Evolutionary conservation across 2,888 invertebrate genomes (phyloP).

Genomic region (Piscicola geometra): DNA sequence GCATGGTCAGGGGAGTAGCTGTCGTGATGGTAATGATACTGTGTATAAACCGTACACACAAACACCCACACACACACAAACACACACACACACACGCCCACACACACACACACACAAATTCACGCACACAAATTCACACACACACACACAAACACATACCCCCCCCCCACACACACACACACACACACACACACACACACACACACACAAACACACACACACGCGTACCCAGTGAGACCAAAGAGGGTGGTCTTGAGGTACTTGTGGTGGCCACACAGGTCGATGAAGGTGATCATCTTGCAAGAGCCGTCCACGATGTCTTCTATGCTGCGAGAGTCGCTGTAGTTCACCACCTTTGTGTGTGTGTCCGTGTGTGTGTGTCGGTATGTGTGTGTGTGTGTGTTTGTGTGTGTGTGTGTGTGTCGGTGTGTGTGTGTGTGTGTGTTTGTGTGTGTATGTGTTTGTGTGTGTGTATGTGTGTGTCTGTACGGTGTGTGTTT

Average conservation of each 20-base stretch:
- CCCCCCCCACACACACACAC: neutral
- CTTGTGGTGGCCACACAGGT: slow-evolving; percentile 91
- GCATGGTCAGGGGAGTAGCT: slow-evolving; percentile 84
- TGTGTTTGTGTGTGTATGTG: too few relatives aligned
- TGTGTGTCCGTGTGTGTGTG: neutral
- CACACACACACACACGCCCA: neutral
- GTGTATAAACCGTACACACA: neutral
- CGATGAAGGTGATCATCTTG: slow-evolving; percentile 81
- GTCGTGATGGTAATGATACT: neutral
- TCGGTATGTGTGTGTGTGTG: neutral
- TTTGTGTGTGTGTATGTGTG: too few relatives aligned
- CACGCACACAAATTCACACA: neutral
- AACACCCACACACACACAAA: neutral
- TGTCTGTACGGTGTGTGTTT: too few relatives aligned
- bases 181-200: too few relatives aligned
- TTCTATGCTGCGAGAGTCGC: slow-evolving; percentile 82
- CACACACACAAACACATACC: neutral
- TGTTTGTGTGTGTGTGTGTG: neutral
- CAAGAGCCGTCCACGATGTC: slow-evolving; percentile 87
- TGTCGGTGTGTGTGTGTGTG: neutral
- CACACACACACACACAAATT: neutral
- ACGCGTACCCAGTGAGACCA: slow-evolving; percentile 73
- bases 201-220: too few relatives aligned
- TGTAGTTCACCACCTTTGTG: slow-evolving; percentile 71
- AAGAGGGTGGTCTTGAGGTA: slow-evolving; percentile 91